Base-by-base conservation (phyloP, 2,113 vertebrate species). In the Scomber scombrus region DNA sequence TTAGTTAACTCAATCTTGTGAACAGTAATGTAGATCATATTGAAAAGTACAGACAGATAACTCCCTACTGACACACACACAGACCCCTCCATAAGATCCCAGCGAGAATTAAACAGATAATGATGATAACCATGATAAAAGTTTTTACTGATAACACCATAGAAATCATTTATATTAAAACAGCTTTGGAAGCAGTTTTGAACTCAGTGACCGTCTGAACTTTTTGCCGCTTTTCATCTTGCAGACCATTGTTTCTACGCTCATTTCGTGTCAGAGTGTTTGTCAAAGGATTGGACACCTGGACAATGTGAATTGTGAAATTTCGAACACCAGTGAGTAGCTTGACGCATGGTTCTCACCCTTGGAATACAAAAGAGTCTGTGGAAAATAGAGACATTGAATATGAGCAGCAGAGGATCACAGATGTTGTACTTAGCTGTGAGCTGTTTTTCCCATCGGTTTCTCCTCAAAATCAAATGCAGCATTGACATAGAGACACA, bases 371-470 rank as follows among this genome's bases (percentile, higher is more conserved):
- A 46, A 49, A 40, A 49, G 2, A 18, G 10, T 58, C 11, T 12
- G 21, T 64, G 29, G 46, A 31, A 58, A 79, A 21, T 16, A 19
- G 16, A 72, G 11, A 43, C n/a, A 16, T 0, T 21, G 18, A 70
- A 54, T 49, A 7, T 60, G 45, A 75, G 50, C 19, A 11, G 61
- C 15, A 12, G 45, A 65, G 64, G 23, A 47, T 14, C 11, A 56
- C 40, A 66, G 71, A 71, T 45, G 64, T 19, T 71, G 5, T 15
- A 19, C 52, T 50, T 19, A 5, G 60, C 63, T 73, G 13, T 60
- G 21, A 58, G 62, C 34, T 45, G 51, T 63, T 57, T 70, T 70
- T 65, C 31, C 16, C 15, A 23, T 31, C 43, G 31, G 43, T 58
- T 60, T 26, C 11, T 4, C 52, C 31, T 14, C 14, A 50, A 14